Base-by-base conservation (phyloP, 1,140 invertebrate genomes). In the Vanessa tameamea region DNA sequence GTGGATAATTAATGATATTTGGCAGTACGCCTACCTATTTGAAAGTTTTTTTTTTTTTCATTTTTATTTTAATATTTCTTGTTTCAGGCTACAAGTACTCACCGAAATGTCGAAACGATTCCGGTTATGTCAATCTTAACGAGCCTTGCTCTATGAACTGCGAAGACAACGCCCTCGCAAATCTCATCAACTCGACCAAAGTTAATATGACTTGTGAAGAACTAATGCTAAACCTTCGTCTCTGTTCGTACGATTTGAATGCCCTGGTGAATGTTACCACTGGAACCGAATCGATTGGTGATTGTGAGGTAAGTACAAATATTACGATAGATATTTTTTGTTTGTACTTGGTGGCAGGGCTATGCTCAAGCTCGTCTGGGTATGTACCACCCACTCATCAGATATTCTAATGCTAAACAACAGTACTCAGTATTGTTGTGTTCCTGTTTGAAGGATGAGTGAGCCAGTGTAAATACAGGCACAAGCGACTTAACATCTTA, bases 131-230 rank as follows among this genome's bases (percentile, higher is more conserved):
- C 2, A 20, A 57, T 4, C 73, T 88, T 2, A 85, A 89, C 64
- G 85, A 86, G 69, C 85, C 84, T 0, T 91, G 89, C 55, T 50
- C 16, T 6, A 57, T 90, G 15, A 79, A 81, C 9, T 91, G 89
- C 57, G 75, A 73, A 11, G 82, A 88, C 50, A 7, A 75, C 2
- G 76, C 73, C 0, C 47, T 88, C 0, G 64, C 78, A 0, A 53
- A 63, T 1, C 61, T 78, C 0, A 78, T 89, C 37, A 81, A 78
- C 13, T 37, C 55, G 7, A 61, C 75, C 6, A 79, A 78, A 64
- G 69, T 78, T 0, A 83, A 79, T 12, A 86, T 89, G 86, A 87
- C 86, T 3, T 89, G 87, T 65, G 23, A 80, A 5, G 70, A 87
- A 43, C 55, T 79, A 26, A 75, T 67, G 48, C 48, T 89, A 1